Conservation (phyloP, 1,140 invertebrate species). For the Aethina tumida region DNA sequence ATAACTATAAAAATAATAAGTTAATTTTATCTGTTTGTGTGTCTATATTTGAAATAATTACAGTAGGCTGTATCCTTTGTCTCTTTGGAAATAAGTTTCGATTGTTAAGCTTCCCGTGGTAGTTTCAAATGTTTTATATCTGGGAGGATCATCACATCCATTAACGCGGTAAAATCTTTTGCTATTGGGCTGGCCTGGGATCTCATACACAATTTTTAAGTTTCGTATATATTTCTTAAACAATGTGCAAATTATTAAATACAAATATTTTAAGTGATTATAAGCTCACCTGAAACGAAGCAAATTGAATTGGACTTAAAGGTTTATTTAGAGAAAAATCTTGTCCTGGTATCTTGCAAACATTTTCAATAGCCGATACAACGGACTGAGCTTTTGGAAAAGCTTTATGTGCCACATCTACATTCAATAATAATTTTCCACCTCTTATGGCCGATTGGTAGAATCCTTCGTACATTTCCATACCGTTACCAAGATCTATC, state of each 20-base stretch:
- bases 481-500: slow-evolving; percentile 36
- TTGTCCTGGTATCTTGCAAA: slow-evolving; percentile 13
- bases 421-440: slow-evolving; percentile 60
- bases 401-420: slow-evolving; percentile 56
- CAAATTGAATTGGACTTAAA: not conserved
- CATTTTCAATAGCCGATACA: slow-evolving; percentile 31
- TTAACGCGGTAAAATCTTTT: slow-evolving; percentile 43
- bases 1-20: slow-evolving; percentile 21
- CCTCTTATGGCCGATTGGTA: slow-evolving; percentile 66
- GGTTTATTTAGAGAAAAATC: not conserved
- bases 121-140: slow-evolving; percentile 32
- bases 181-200: slow-evolving; percentile 35
- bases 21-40: no score
- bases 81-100: slow-evolving; percentile 39
- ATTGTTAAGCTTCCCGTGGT: slow-evolving; percentile 37
- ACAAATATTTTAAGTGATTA: not conserved
- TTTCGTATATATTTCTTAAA: slow-evolving; percentile 20
- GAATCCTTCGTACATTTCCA: slow-evolving; percentile 61
- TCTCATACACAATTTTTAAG: slow-evolving; percentile 36
- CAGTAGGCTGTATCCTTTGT: slow-evolving; percentile 40
- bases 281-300: not conserved
- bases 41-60: slow-evolving; percentile 42
- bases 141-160: slow-evolving; percentile 34
- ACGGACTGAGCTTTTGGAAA: slow-evolving; percentile 38
- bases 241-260: slow-evolving; percentile 4